These are phyloP conservation scores for Cylloceria caligata DNA, from an alignment of 2,888 invertebrate species.

Conservation along the genomic window DNA sequence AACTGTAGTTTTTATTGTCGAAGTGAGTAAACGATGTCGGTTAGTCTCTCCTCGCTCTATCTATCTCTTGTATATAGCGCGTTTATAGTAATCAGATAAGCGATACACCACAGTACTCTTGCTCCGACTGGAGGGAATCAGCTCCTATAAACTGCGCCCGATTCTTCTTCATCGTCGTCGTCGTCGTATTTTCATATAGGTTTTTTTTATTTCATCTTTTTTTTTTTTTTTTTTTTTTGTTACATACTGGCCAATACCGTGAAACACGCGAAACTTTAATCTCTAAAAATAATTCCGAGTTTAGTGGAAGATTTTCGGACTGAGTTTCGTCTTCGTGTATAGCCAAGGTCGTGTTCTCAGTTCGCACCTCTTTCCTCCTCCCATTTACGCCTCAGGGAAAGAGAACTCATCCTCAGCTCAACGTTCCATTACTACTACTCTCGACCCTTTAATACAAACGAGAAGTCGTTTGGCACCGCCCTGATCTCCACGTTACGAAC, in stretches of 20 bases:
- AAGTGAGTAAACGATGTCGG: slow-evolving; percentile 28
- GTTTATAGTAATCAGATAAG: slow-evolving; percentile 23
- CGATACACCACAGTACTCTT: slow-evolving; percentile 4
- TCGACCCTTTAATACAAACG: slow-evolving; percentile 9
- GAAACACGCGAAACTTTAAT: background rate
- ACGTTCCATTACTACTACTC: slow-evolving; percentile 3
- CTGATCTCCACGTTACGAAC: slow-evolving; percentile 18
- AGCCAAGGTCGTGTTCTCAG: slow-evolving; percentile 33
- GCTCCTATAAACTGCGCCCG: background rate
- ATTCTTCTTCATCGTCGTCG: background rate
- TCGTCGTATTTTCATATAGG: background rate
- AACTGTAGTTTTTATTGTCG: slow-evolving; percentile 21
- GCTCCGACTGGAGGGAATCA: slow-evolving; percentile 15
- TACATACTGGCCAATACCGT: background rate
- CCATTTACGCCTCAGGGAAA: background rate
- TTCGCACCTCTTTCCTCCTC: slow-evolving; percentile 8
- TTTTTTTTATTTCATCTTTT: background rate
- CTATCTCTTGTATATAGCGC: slow-evolving; percentile 6
- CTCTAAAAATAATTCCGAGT: slow-evolving; percentile 38
- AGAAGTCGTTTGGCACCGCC: slow-evolving; percentile 17
- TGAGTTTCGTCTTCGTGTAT: background rate
- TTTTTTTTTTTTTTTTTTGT: slow-evolving; percentile 5
- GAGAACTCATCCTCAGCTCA: slow-evolving; percentile 5
- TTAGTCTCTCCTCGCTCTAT: slow-evolving; percentile 4
- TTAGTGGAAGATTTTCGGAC: slow-evolving; percentile 9